Base-by-base conservation (phyloP, 2,797 vertebrate genomes). In the Fringilla coelebs region DNA sequence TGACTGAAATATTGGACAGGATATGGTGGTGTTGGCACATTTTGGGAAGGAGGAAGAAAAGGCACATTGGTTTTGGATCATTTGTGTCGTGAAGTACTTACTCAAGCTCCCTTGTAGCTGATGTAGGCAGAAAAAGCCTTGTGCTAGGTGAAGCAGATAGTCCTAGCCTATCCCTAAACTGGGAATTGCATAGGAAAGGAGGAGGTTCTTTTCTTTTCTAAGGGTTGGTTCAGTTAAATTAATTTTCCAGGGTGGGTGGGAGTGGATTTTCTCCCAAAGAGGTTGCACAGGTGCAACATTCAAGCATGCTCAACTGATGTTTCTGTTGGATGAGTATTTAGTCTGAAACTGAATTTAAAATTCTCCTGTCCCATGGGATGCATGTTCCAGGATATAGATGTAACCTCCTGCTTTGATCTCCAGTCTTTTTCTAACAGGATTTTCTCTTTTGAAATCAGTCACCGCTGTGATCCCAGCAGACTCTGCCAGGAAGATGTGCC, bases 401-500 rank as follows among this genome's bases (percentile, higher is more conserved):
- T 90, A 76, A 93, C 86, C 88, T 94, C 51, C 34, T 63, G 55
- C 91, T 93, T 94, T 95, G 60, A 90, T 94, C 74, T 82, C 71
- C n/a, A 15, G 0, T 36, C 67, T 58, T 84, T 52, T 88, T 65
- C 49, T 34, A 70, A 78, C 79, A 48, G 85, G 82, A 86, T 79
- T 82, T 94, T 93, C 70, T 60, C 13, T 86, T 78, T 78, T 32
- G 40, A 71, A 65, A 36, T 49, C 32, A 1, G n/a, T 17, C 26
- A 1, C 22, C 0, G 3, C 13, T 80, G 85, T 17, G 82, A 68
- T 93, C 94, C 88, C 85, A 45, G 79, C 41, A 66, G 85, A 62
- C 14, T 45, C 58, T 80, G 46, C 85, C 70, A 51, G 89, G 89
- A 84, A 41, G 83, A 49, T 2, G 10, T 41, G 67, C 57, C 48